Conservation (phyloP, 2,113 vertebrate genomes). For the Morphnarchus princeps region DNA sequence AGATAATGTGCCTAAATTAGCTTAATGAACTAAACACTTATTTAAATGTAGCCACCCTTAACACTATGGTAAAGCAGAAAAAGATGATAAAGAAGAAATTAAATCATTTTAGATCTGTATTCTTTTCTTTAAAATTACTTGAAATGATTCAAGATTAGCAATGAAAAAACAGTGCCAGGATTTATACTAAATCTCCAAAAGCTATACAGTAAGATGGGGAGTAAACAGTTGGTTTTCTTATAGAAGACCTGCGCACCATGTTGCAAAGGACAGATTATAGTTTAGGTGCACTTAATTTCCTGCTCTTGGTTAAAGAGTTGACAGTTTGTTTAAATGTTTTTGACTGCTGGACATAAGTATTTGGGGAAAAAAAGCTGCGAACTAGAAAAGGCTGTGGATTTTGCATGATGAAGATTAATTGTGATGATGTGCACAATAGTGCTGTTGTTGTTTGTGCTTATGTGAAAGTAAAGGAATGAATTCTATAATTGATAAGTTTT, state of each 20-base stretch:
- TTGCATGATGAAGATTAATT: background rate
- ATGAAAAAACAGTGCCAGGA: background rate
- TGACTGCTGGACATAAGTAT: background rate
- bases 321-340: background rate
- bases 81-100: background rate
- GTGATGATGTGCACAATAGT: background rate
- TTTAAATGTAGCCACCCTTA: background rate
- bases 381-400: background rate
- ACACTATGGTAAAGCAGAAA: background rate
- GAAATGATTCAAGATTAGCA: background rate
- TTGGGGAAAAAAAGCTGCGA: background rate
- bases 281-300: background rate
- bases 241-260: background rate
- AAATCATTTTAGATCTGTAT: background rate
- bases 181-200: background rate
- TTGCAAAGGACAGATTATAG: background rate
- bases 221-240: background rate
- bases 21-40: background rate
- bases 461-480: background rate
- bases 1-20: background rate
- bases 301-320: background rate
- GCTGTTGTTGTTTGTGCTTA: background rate
- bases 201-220: background rate
- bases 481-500: background rate
- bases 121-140: background rate